phyloP scores from a whole-genome alignment of 2,888 invertebrate species.

The Nebria salina region DNA sequence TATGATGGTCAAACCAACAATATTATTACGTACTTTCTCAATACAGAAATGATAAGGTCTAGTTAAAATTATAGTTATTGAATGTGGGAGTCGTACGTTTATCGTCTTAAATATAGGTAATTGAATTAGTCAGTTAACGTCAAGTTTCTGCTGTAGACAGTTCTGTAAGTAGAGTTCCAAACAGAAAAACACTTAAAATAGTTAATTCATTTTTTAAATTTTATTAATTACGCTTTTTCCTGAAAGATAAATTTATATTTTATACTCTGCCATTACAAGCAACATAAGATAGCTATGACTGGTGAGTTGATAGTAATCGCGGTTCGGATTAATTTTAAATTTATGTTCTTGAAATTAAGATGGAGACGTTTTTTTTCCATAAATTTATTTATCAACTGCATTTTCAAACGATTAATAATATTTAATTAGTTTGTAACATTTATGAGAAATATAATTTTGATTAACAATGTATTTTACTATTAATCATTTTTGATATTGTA shows the following conservation, averaged over 20 bases:
- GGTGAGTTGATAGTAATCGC: too few species aligned
- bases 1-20: background rate
- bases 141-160: background rate
- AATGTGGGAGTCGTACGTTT: conserved; percentile 26
- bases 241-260: too few species aligned
- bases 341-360: too few species aligned
- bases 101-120: conserved; percentile 7
- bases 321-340: too few species aligned
- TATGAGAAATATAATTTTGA: background rate
- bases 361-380: too few species aligned
- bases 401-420: too few species aligned
- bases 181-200: background rate
- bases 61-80: conserved; percentile 36
- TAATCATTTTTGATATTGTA: background rate
- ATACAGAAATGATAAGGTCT: conserved; percentile 36
- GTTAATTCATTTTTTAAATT: too few species aligned
- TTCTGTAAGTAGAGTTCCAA: background rate
- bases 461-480: background rate
- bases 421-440: too few species aligned
- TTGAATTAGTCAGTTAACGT: conserved; percentile 28
- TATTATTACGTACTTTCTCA: conserved; percentile 2
- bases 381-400: too few species aligned
- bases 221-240: too few species aligned
- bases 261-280: too few species aligned
- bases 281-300: too few species aligned